Percentiles rank a stretch among this genome's conserved stretches.
phyloP scores from a whole-genome alignment of 2,797 vertebrate genomes.

The Myripristis murdjan region DNA sequence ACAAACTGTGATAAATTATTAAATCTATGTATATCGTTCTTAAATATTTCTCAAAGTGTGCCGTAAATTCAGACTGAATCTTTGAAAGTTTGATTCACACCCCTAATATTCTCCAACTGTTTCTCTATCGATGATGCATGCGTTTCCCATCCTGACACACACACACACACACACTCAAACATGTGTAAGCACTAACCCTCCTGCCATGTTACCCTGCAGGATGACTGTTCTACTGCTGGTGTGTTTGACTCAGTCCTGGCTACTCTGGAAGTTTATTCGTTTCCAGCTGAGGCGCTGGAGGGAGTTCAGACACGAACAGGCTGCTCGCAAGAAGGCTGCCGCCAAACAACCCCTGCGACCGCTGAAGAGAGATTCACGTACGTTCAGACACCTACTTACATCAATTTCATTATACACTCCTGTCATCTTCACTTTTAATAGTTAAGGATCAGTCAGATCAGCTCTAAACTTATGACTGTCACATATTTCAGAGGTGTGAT shows the following conservation, averaged over 20 bases:
- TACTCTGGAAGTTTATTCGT: constrained; percentile 98
- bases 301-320: constrained; percentile 92
- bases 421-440: background rate
- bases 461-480: too few species aligned
- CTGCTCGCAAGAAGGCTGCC: constrained; percentile 84
- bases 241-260: constrained; percentile 95
- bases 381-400: constrained; percentile 53
- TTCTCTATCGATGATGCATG: background rate
- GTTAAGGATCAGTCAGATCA: background rate
- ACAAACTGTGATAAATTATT: too few species aligned
- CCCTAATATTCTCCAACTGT: too few species aligned
- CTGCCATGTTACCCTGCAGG: constrained; percentile 76
- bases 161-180: background rate
- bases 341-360: constrained; percentile 86
- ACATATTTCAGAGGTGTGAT: background rate
- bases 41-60: too few species aligned
- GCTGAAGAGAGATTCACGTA: constrained; percentile 92
- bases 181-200: constrained; percentile 27
- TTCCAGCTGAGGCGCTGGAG: constrained; percentile 97
- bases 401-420: background rate
- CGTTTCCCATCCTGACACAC: background rate
- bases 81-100: too few species aligned
- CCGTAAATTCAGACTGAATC: too few species aligned
- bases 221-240: constrained; percentile 92
- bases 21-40: too few species aligned